A percentile compares a stretch with the other conserved stretches of the same genome.
phyloP scores from a whole-genome alignment of 2,888 invertebrate genomes.

The Dicyrtoma fusca region DNA sequence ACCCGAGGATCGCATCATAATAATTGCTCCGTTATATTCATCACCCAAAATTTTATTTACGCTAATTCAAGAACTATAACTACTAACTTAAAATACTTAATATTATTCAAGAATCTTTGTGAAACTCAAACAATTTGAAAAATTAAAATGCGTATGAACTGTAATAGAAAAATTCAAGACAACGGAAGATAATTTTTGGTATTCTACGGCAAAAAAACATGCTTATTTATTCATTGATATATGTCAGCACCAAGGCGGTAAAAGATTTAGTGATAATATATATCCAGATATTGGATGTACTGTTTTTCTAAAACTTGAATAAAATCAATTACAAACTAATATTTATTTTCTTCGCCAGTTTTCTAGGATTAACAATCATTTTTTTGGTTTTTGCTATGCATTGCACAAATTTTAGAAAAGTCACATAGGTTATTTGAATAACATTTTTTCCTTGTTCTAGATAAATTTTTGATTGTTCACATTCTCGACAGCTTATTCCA shows the following conservation, averaged over 20 bases:
- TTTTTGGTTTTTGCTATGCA: too few relatives aligned
- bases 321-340: constrained; percentile 8
- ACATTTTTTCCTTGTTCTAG: too few relatives aligned
- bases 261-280: constrained; percentile 41
- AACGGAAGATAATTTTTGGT: constrained; percentile 35
- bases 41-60: constrained; percentile 43
- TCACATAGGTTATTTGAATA: too few relatives aligned
- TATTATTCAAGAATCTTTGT: constrained; percentile 43
- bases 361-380: too few relatives aligned
- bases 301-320: constrained; percentile 18
- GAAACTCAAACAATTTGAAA: constrained; percentile 27
- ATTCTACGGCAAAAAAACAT: constrained; percentile 39
- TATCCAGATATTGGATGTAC: constrained; percentile 45
- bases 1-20: constrained; percentile 19
- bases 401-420: too few relatives aligned
- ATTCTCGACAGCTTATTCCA: too few relatives aligned
- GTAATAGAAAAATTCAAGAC: constrained; percentile 24
- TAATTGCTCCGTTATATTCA: constrained; percentile 3
- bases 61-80: constrained; percentile 37
- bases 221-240: constrained; percentile 48
- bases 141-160: constrained; percentile 46
- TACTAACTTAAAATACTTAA: constrained; percentile 31
- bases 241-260: constrained; percentile 43
- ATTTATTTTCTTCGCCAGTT: background rate
- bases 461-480: too few relatives aligned